A percentile compares a stretch with the other conserved stretches of the same genome.
Evolutionary conservation across 2,113 vertebrate genomes (phyloP).

Genomic region (Halichoerus grypus): DNA sequence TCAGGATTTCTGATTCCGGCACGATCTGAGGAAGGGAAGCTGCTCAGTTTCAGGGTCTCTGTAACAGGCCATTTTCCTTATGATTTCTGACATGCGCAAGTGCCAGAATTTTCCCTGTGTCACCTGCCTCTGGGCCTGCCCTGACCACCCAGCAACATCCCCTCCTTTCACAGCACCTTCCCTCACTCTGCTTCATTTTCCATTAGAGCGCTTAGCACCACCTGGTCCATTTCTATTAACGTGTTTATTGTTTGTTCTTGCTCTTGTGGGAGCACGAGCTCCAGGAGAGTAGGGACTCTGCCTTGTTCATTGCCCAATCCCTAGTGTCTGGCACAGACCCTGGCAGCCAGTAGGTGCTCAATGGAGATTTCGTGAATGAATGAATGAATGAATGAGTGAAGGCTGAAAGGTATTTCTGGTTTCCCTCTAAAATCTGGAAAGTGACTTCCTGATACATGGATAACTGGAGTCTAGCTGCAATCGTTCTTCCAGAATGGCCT

Average conservation of each 20-base stretch:
- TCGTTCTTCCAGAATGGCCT: not conserved
- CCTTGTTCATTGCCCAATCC: too few relatives aligned
- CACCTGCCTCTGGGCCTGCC: not conserved
- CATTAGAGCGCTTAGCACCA: not conserved
- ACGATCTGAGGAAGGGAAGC: not conserved
- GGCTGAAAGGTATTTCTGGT: not conserved
- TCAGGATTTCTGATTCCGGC: not conserved
- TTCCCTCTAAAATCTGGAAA: constrained; percentile 20
- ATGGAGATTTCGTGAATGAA: not conserved
- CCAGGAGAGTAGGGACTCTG: too few relatives aligned
- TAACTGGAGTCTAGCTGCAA: not conserved
- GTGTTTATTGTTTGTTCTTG: not conserved
- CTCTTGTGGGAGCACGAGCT: too few relatives aligned
- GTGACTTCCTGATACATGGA: not conserved
- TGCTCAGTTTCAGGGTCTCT: not conserved
- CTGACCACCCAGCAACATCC: not conserved
- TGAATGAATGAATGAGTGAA: too few relatives aligned
- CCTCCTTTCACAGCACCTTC: not conserved
- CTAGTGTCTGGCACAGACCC: not conserved
- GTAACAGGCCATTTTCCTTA: too few relatives aligned
- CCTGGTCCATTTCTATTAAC: not conserved
- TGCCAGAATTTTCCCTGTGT: not conserved
- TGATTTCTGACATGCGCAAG: not conserved
- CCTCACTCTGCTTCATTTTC: not conserved
- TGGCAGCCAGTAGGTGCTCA: not conserved